A percentile compares a stretch with the other conserved stretches of the same genome.
Evolutionary conservation across 2,888 invertebrate species (phyloP).

Genomic region (Gisinianus flammeolus): DNA sequence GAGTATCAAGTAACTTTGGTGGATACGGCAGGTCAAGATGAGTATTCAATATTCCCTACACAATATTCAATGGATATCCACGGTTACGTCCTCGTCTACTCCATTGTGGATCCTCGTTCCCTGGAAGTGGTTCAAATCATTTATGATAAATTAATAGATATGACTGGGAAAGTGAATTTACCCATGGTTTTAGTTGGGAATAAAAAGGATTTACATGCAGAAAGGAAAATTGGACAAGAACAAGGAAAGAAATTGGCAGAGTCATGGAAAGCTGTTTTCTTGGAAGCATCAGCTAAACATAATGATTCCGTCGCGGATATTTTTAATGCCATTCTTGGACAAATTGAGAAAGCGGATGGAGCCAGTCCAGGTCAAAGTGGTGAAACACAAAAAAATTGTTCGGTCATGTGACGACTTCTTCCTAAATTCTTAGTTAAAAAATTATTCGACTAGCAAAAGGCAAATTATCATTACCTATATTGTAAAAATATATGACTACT

Average conservation of each 20-base stretch:
- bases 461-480: too few relatives aligned
- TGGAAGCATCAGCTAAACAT: slow-evolving; percentile 96
- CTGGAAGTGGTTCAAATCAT: slow-evolving; percentile 97
- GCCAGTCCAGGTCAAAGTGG: slow-evolving; percentile 70
- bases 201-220: slow-evolving; percentile 94
- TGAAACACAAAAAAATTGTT: slow-evolving; percentile 38
- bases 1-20: slow-evolving; percentile 82
- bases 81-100: slow-evolving; percentile 97
- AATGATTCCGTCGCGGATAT: slow-evolving; percentile 94
- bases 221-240: slow-evolving; percentile 85
- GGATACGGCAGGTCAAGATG: slow-evolving; percentile 98
- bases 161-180: slow-evolving; percentile 94
- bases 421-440: too few relatives aligned
- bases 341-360: slow-evolving; percentile 93
- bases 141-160: slow-evolving; percentile 91
- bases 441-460: too few relatives aligned
- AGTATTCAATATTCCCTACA: slow-evolving; percentile 95
- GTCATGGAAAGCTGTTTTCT: slow-evolving; percentile 90
- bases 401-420: slow-evolving; percentile 42
- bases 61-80: slow-evolving; percentile 98
- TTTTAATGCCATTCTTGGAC: slow-evolving; percentile 80
- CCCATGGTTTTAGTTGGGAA: slow-evolving; percentile 97
- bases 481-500: too few relatives aligned
- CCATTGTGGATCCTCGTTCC: slow-evolving; percentile 92
- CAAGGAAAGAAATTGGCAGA: slow-evolving; percentile 90